phyloP scores from a whole-genome alignment of 2,113 vertebrate genomes.

The Noctilio leporinus region DNA sequence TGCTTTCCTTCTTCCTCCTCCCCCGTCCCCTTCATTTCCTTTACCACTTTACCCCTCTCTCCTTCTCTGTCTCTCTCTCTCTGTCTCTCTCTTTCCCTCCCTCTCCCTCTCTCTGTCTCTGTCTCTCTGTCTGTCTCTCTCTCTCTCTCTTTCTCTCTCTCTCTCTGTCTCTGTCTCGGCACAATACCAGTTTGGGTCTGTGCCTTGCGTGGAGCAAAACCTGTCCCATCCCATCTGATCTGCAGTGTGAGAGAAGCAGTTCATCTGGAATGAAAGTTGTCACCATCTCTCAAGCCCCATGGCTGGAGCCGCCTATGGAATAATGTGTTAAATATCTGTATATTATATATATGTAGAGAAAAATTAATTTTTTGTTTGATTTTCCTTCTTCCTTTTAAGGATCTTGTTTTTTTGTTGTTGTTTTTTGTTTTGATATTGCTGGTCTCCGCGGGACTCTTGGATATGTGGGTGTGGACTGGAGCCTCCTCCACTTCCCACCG shows the following conservation, averaged over 20 bases:
- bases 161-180: not conserved
- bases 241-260: slow-evolving; percentile 7
- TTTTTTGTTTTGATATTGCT: not conserved
- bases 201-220: not conserved
- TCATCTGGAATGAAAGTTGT: slow-evolving; percentile 20
- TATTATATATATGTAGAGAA: slow-evolving; percentile 80
- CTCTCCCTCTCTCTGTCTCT: too few species aligned
- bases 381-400: slow-evolving; percentile 42
- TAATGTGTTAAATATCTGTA: slow-evolving; percentile 78
- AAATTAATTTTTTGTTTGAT: slow-evolving; percentile 72
- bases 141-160: not conserved
- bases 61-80: too few species aligned
- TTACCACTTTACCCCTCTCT: not conserved
- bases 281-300: slow-evolving; percentile 57
- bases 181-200: not conserved
- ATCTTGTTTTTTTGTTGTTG: slow-evolving; percentile 31
- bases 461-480: not conserved
- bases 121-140: too few species aligned
- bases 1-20: not conserved
- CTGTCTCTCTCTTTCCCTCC: too few species aligned
- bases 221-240: not conserved
- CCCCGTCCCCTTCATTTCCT: not conserved
- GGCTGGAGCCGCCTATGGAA: slow-evolving; percentile 62
- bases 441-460: slow-evolving; percentile 16
- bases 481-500: not conserved